A percentile compares a stretch with the other conserved stretches of the same genome.
Evolutionary conservation across 2,888 invertebrate species (phyloP).

Genomic region (Nomada fucata): DNA sequence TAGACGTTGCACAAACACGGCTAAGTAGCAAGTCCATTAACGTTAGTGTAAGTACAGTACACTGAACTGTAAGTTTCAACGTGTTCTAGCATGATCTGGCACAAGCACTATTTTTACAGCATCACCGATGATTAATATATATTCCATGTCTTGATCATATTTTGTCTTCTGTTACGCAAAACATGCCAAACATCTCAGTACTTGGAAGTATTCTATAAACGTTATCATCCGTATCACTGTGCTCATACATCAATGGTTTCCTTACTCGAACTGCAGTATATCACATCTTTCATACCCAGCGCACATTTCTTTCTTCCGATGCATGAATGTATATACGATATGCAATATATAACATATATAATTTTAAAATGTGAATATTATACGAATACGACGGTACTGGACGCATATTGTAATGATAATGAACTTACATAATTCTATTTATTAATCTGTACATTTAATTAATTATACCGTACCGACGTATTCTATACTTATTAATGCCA

Average conservation of each 20-base stretch:
- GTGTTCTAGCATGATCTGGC: constrained; percentile 41
- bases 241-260: constrained; percentile 12
- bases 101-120: constrained; percentile 30
- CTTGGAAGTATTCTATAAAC: not conserved
- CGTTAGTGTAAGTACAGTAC: constrained; percentile 84
- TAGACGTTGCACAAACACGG: constrained; percentile 83
- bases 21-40: constrained; percentile 86
- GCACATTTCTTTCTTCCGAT: constrained; percentile 56
- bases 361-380: constrained; percentile 39
- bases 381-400: constrained; percentile 56
- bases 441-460: not conserved
- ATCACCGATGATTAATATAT: constrained; percentile 19
- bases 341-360: constrained; percentile 26
- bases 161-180: constrained; percentile 53
- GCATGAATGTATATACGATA: constrained; percentile 54
- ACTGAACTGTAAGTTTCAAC: constrained; percentile 4
- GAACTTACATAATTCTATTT: constrained; percentile 62
- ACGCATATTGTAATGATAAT: constrained; percentile 27
- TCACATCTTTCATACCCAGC: constrained; percentile 53
- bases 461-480: constrained; percentile 52
- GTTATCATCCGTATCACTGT: constrained; percentile 15
- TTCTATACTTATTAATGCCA: constrained; percentile 30
- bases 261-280: constrained; percentile 47
- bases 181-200: constrained; percentile 18
- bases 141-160: constrained; percentile 45